A percentile compares a stretch with the other conserved stretches of the same genome.
Conservation (phyloP, 2,888 invertebrate species). For the Mongoloraphidia duomilia region DNA sequence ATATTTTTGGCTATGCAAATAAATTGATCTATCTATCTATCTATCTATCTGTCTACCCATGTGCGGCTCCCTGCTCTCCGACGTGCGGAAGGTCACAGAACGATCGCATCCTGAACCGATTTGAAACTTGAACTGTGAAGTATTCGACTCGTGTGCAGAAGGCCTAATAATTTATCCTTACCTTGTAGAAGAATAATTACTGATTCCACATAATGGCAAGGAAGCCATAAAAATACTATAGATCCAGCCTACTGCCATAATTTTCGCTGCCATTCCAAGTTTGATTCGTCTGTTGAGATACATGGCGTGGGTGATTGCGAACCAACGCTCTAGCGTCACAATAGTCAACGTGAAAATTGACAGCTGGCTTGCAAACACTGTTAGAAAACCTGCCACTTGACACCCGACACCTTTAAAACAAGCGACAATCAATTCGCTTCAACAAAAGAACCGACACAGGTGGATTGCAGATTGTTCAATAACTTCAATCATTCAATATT, state of each 20-base stretch:
- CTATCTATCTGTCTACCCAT: too few species aligned
- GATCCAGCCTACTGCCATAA: constrained; percentile 67
- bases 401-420: constrained; percentile 51
- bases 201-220: constrained; percentile 68
- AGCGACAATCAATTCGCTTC: not conserved
- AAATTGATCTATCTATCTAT: too few species aligned
- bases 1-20: too few species aligned
- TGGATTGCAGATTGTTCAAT: too few species aligned
- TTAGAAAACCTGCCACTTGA: constrained; percentile 74
- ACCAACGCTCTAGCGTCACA: constrained; percentile 74
- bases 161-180: constrained; percentile 20
- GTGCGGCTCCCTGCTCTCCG: too few species aligned
- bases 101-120: too few species aligned
- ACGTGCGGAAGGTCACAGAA: too few species aligned
- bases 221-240: constrained; percentile 64
- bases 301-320: constrained; percentile 71
- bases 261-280: constrained; percentile 52
- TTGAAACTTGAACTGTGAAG: too few species aligned
- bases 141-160: too few species aligned
- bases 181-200: constrained; percentile 77
- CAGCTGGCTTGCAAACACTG: constrained; percentile 74
- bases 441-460: too few species aligned
- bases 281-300: constrained; percentile 68
- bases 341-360: constrained; percentile 78
- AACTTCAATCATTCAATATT: too few species aligned